These are phyloP conservation scores for Zhuqinia jingwanae DNA, from an alignment of 2,888 invertebrate species.

Conservation along the genomic window DNA sequence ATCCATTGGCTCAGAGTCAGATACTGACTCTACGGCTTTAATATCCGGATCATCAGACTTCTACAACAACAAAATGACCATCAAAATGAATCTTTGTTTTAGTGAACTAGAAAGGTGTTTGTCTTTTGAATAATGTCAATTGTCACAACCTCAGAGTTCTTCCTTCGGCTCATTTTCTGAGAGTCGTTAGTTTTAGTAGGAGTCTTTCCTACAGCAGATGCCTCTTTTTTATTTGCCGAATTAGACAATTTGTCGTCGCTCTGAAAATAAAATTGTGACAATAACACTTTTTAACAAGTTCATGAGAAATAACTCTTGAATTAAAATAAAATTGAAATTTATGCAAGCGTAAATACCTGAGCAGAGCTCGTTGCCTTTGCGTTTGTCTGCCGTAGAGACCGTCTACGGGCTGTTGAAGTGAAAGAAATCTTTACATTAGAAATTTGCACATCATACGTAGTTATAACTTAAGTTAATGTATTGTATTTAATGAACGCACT, in stretches of 20 bases:
- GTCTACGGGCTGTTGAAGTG: constrained; percentile 37
- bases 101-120: too few relatives aligned
- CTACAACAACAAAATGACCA: constrained; percentile 30
- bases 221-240: constrained; percentile 26
- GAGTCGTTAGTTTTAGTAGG: constrained; percentile 35
- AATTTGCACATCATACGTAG: neutral
- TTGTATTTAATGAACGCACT: constrained; percentile 61
- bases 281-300: too few relatives aligned
- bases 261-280: constrained; percentile 19
- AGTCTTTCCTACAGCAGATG: constrained; percentile 7
- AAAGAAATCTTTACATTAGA: neutral
- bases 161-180: constrained; percentile 57
- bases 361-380: constrained; percentile 38
- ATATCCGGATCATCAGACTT: constrained; percentile 49
- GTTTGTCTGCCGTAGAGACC: constrained; percentile 52
- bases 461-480: too few relatives aligned
- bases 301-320: too few relatives aligned
- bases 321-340: neutral
- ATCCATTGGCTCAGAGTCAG: constrained; percentile 64
- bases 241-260: constrained; percentile 31
- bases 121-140: too few relatives aligned
- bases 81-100: too few relatives aligned
- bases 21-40: constrained; percentile 50
- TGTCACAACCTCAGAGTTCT: constrained; percentile 58
- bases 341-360: too few relatives aligned